These are phyloP conservation scores for Trogon melanurus DNA, from an alignment of 2,113 vertebrate genomes.

Conservation along the genomic window DNA sequence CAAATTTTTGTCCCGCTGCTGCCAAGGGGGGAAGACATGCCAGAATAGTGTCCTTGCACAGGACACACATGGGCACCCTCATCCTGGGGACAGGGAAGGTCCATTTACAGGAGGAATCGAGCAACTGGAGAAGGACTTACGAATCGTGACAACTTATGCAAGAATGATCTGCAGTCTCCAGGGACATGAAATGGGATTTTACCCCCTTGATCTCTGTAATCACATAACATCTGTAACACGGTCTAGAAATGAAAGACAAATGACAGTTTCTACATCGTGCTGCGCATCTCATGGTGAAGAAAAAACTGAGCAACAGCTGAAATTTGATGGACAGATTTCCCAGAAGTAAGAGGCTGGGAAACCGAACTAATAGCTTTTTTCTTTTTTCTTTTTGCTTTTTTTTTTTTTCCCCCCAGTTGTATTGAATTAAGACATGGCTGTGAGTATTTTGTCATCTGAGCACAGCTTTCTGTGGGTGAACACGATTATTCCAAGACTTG, in stretches of 20 bases:
- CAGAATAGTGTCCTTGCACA: background rate
- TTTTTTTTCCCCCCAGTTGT: background rate
- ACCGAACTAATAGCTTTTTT: background rate
- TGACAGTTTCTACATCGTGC: background rate
- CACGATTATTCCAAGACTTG: background rate
- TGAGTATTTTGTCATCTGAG: background rate
- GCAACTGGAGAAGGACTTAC: background rate
- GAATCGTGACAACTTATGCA: background rate
- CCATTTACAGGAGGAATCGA: background rate
- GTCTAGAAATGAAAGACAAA: slow-evolving; percentile 10
- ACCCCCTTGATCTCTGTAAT: slow-evolving; percentile 38
- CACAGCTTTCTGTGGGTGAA: background rate
- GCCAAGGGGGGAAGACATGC: fast-evolving
- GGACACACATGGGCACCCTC: background rate
- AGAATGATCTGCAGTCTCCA: background rate
- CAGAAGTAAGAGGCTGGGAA: background rate
- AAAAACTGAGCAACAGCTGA: background rate
- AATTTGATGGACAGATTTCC: slow-evolving; percentile 12
- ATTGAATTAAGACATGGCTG: background rate
- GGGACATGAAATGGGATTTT: slow-evolving; percentile 19
- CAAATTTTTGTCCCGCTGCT: fast-evolving
- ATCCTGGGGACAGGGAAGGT: background rate
- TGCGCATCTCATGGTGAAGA: background rate
- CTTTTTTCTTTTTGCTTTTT: too few relatives aligned
- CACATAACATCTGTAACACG: background rate